phyloP scores from a whole-genome alignment of 2,888 invertebrate species.

The Calameuta pallipes region DNA sequence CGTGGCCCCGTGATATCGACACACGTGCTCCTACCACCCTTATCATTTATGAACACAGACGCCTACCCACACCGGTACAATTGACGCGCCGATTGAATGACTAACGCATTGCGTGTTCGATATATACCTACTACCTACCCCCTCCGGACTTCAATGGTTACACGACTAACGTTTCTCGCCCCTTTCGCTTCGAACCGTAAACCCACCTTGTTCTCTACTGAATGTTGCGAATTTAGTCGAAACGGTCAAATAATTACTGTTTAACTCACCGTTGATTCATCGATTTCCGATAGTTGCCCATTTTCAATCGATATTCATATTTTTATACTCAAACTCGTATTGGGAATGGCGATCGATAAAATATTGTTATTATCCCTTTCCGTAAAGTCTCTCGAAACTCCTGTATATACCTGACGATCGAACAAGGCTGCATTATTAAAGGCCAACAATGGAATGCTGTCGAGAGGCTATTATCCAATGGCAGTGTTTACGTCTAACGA shows the following conservation, averaged over 20 bases:
- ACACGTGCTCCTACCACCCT: conserved; percentile 23
- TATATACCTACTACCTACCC: background rate
- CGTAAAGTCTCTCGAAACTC: background rate
- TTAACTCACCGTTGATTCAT: background rate
- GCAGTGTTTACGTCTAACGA: background rate
- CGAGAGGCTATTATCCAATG: background rate
- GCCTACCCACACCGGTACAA: background rate
- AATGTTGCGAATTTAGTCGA: background rate
- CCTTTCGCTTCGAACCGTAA: background rate
- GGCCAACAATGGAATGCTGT: background rate
- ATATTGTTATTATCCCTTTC: background rate
- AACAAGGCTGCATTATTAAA: background rate
- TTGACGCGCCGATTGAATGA: background rate
- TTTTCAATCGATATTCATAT: background rate
- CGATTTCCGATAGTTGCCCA: background rate
- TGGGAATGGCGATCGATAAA: background rate
- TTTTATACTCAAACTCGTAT: too few species aligned
- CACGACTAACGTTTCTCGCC: background rate
- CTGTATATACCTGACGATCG: background rate
- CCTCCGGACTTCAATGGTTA: background rate
- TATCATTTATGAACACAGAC: background rate
- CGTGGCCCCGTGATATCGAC: conserved; percentile 11
- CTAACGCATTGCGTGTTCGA: conserved; percentile 5
- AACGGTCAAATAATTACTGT: background rate
- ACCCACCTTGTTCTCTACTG: background rate